phyloP scores from a whole-genome alignment of 2,888 invertebrate species.

The Gryllus longicercus region DNA sequence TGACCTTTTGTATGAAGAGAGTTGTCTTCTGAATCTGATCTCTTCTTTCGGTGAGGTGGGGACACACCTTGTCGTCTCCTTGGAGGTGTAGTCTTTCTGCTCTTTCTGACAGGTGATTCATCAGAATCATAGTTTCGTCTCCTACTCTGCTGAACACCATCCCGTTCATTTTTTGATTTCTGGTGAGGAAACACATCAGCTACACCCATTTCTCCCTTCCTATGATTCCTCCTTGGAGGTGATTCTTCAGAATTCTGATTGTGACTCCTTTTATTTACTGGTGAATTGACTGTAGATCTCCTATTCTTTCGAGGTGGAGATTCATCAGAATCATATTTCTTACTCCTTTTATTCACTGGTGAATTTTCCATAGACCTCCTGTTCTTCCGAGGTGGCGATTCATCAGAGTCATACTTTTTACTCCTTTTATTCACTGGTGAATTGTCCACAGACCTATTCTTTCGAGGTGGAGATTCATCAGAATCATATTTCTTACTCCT shows the following conservation, averaged over 20 bases:
- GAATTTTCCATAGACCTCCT: slow-evolving; percentile 31
- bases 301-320: slow-evolving; percentile 21
- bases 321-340: slow-evolving; percentile 28
- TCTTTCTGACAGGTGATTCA: slow-evolving; percentile 37
- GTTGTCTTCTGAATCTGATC: neutral
- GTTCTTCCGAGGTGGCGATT: slow-evolving; percentile 23
- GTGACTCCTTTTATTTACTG: neutral
- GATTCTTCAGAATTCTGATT: slow-evolving; percentile 31
- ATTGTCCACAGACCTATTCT: slow-evolving; percentile 24
- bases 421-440: slow-evolving; percentile 26
- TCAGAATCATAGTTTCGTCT: slow-evolving; percentile 29
- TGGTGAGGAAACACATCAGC: too few relatives aligned
- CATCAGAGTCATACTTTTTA: slow-evolving; percentile 28
- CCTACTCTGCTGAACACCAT: neutral
- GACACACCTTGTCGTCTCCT: neutral
- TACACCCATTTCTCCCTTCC: neutral
- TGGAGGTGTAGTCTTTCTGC: neutral
- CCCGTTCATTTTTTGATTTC: too few relatives aligned
- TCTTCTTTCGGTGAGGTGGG: too few relatives aligned
- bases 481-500: slow-evolving; percentile 23
- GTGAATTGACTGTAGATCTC: neutral
- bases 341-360: neutral
- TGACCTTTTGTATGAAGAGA: neutral
- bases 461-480: slow-evolving; percentile 28
- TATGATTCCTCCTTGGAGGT: neutral